Evolutionary conservation across 1,140 invertebrate species (phyloP).

Genomic region (Thaumatotibia leucotreta): DNA sequence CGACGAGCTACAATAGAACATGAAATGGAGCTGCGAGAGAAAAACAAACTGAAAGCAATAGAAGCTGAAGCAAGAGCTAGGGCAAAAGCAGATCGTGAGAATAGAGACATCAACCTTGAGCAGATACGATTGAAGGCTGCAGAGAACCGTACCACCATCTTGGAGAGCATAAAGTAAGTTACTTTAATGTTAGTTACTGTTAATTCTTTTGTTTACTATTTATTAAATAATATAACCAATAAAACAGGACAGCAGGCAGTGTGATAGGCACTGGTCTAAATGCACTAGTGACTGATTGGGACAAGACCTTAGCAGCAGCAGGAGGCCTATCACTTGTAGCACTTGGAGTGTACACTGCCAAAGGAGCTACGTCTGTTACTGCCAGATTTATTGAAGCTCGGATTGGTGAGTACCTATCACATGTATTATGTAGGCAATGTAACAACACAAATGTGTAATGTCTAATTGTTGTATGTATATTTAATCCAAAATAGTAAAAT

Average conservation of each 20-base stretch:
- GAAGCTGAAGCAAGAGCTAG: slow-evolving; percentile 94
- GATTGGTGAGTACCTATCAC: slow-evolving; percentile 81
- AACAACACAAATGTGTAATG: no score
- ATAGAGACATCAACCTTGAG: slow-evolving; percentile 96
- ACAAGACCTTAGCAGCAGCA: slow-evolving; percentile 94
- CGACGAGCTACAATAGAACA: slow-evolving; percentile 96
- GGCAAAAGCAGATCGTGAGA: slow-evolving; percentile 96
- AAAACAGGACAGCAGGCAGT: slow-evolving; percentile 90
- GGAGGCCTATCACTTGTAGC: slow-evolving; percentile 94
- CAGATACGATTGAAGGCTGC: slow-evolving; percentile 93
- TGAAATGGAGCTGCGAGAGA: slow-evolving; percentile 95
- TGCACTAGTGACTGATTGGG: slow-evolving; percentile 94
- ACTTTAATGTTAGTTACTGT: slow-evolving; percentile 13
- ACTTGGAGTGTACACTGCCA: slow-evolving; percentile 95
- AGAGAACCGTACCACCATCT: slow-evolving; percentile 93
- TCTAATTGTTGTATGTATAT: no score
- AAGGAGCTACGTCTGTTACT: slow-evolving; percentile 92
- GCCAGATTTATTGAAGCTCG: slow-evolving; percentile 94
- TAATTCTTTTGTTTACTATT: no score
- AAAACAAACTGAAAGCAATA: slow-evolving; percentile 94
- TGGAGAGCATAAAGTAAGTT: slow-evolving; percentile 96
- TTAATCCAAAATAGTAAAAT: no score
- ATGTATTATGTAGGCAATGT: no score
- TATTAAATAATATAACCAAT: no score
- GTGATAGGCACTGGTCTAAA: slow-evolving; percentile 93